A percentile compares a stretch with the other conserved stretches of the same genome.
phyloP scores from a whole-genome alignment of 2,113 vertebrate species.

The Cacatua alba region DNA sequence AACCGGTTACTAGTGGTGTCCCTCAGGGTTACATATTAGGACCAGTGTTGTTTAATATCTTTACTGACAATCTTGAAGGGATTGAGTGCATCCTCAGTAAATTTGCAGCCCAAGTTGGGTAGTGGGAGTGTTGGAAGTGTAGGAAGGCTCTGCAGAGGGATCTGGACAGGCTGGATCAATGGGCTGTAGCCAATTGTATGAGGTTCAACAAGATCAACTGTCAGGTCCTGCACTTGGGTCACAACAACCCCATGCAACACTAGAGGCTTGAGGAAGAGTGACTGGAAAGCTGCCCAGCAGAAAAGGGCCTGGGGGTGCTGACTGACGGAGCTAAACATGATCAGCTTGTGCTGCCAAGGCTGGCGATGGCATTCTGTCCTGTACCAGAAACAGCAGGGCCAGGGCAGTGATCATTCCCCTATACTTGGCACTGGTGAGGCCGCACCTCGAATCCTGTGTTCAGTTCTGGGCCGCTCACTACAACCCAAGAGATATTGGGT shows the following conservation, averaged over 20 bases:
- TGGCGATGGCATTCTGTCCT: not conserved
- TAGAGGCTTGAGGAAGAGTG: not conserved
- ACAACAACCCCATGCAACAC: not conserved
- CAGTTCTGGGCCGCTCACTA: not conserved
- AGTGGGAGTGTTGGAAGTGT: not conserved
- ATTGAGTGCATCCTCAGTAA: not conserved
- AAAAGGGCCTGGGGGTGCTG: not conserved
- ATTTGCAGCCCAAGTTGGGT: not conserved
- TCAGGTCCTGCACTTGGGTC: not conserved
- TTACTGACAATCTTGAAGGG: not conserved
- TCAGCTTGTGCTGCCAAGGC: not conserved
- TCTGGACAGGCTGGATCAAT: not conserved
- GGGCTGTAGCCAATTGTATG: not conserved
- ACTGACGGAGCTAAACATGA: not conserved
- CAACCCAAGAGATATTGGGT: too few relatives aligned
- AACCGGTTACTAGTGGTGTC: not conserved
- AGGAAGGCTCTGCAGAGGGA: not conserved
- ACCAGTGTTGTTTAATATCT: not conserved
- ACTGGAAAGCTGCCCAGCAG: not conserved
- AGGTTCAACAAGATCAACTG: not conserved
- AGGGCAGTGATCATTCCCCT: not conserved
- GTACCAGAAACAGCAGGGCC: not conserved
- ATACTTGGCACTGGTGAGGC: not conserved
- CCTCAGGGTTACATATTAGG: not conserved
- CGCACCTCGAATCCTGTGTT: not conserved